A percentile compares a stretch with the other conserved stretches of the same genome.
Evolutionary conservation across 2,797 vertebrate genomes (phyloP).

Genomic region (Pangasius macronema): DNA sequence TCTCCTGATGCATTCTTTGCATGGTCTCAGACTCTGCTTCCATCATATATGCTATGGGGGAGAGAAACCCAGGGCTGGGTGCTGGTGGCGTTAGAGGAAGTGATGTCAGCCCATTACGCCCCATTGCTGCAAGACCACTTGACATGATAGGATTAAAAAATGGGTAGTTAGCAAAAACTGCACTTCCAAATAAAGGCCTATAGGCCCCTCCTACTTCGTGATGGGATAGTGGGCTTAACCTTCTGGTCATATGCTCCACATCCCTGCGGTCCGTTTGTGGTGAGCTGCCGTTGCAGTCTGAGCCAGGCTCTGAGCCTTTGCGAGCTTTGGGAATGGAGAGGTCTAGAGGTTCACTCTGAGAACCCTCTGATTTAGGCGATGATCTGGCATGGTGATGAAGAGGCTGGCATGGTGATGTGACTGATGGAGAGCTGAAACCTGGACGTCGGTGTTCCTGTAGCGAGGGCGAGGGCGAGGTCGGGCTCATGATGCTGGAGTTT

Average conservation of each 20-base stretch:
- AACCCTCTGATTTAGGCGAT: slow-evolving; percentile 1
- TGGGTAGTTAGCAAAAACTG: slow-evolving; percentile 68
- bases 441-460: slow-evolving; percentile 60
- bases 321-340: slow-evolving; percentile 75
- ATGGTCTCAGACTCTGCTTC: slow-evolving; percentile 70
- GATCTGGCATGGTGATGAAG: neutral
- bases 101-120: slow-evolving; percentile 65
- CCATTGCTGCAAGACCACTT: slow-evolving; percentile 62
- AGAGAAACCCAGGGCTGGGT: slow-evolving; percentile 67
- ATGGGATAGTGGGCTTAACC: slow-evolving; percentile 60
- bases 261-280: slow-evolving; percentile 61
- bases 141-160: slow-evolving; percentile 66
- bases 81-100: slow-evolving; percentile 56
- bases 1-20: slow-evolving; percentile 73
- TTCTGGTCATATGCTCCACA: slow-evolving; percentile 47
- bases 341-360: slow-evolving; percentile 77
- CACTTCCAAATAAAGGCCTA: slow-evolving; percentile 60
- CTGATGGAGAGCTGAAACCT: slow-evolving; percentile 65
- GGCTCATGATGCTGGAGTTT: slow-evolving; percentile 57
- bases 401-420: slow-evolving; percentile 55
- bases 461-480: slow-evolving; percentile 63
- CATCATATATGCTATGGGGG: slow-evolving; percentile 74
- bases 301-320: slow-evolving; percentile 22
- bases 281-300: slow-evolving; percentile 61
- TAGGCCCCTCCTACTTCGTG: slow-evolving; percentile 62